A percentile compares a stretch with the other conserved stretches of the same genome.
These are phyloP conservation scores for Sanderia malayensis DNA, from an alignment of 30 jellyfish, hydroid and myxozoan genomes.

Conservation along the genomic window DNA sequence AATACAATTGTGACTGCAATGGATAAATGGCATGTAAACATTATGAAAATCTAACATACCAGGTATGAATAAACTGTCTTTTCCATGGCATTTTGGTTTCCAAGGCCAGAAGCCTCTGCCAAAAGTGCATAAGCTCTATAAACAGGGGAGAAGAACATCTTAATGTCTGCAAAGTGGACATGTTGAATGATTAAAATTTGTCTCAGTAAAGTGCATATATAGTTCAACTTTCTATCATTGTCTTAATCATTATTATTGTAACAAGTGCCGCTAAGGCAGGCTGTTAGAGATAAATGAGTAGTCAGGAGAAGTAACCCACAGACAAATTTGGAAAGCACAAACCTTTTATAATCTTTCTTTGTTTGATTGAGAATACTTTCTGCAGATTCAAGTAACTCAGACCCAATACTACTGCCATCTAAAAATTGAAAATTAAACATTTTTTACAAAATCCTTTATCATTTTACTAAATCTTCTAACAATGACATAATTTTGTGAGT, in stretches of 20 bases:
- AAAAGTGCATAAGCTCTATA: conserved; percentile 67
- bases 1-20: neutral
- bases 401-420: no score
- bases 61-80: conserved; percentile 54
- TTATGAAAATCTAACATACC: conserved; percentile 41
- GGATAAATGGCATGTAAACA: neutral
- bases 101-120: conserved; percentile 79
- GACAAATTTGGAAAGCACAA: neutral
- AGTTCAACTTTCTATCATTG: no score
- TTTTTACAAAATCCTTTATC: no score
- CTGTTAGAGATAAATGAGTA: neutral
- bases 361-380: conserved; percentile 53
- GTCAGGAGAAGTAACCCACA: neutral
- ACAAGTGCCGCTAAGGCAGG: neutral
- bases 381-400: no score
- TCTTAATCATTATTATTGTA: no score
- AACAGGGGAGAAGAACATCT: neutral
- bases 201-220: neutral
- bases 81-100: conserved; percentile 66
- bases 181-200: neutral
- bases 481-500: no score
- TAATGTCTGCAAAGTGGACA: neutral
- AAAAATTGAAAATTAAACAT: no score
- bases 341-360: conserved; percentile 29
- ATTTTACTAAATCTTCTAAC: no score